phyloP scores from a whole-genome alignment of 2,888 invertebrate species.

The Tipula helvola region DNA sequence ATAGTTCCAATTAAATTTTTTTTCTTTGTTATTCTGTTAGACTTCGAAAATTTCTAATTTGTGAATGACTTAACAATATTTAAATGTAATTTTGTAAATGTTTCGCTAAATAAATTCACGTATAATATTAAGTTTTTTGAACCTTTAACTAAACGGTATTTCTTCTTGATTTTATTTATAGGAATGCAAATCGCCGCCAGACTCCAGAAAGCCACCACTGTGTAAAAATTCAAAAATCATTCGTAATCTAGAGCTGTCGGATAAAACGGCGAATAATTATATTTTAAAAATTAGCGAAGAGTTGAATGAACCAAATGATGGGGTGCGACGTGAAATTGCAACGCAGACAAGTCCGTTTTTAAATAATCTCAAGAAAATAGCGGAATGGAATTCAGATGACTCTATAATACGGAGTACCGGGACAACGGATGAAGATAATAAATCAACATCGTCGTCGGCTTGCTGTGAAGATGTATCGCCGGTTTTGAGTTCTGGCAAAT shows the following conservation, averaged over 20 bases:
- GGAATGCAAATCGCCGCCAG: background rate
- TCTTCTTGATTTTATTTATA: background rate
- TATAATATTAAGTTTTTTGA: background rate
- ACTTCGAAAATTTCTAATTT: background rate
- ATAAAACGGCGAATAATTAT: conserved; percentile 10
- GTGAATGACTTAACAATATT: background rate
- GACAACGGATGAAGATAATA: conserved; percentile 37
- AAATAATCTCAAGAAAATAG: conserved; percentile 33
- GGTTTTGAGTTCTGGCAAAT: conserved; percentile 33
- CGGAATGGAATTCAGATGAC: conserved; percentile 36
- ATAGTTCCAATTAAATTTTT: background rate
- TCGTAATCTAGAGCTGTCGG: background rate
- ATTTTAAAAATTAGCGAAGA: conserved; percentile 19
- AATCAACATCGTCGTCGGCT: conserved; percentile 34
- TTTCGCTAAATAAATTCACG: background rate
- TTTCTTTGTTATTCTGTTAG: background rate
- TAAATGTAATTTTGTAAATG: background rate
- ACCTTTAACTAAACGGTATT: background rate
- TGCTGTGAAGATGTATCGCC: conserved; percentile 31
- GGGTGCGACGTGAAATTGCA: background rate
- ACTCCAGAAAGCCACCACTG: background rate
- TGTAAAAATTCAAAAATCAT: background rate
- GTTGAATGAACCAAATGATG: background rate
- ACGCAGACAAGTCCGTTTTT: conserved; percentile 20
- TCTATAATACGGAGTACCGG: conserved; percentile 34